phyloP scores from a whole-genome alignment of 2,888 invertebrate genomes.

The Archips crataeganus region DNA sequence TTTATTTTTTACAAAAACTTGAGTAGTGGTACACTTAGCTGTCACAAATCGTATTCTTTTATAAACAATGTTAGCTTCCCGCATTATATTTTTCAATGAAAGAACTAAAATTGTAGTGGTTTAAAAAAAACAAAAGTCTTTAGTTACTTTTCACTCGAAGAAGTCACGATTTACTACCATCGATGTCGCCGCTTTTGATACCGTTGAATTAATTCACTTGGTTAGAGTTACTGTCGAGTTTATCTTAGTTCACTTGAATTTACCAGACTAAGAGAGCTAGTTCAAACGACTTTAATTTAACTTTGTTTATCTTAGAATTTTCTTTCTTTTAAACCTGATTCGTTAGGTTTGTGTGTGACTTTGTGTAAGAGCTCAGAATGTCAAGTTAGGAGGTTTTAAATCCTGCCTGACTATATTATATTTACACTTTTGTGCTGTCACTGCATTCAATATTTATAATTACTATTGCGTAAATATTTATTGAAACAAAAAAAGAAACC shows the following conservation, averaged over 20 bases:
- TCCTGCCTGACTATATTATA: too few relatives aligned
- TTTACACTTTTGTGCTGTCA: too few relatives aligned
- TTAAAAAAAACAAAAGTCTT: constrained; percentile 53
- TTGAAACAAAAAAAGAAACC: too few relatives aligned
- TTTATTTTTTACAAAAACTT: too few relatives aligned
- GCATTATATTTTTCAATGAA: constrained; percentile 45
- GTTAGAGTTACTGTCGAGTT: constrained; percentile 12
- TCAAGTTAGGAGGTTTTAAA: too few relatives aligned
- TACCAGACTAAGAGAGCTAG: background rate
- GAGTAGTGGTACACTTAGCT: too few relatives aligned
- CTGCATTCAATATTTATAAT: too few relatives aligned
- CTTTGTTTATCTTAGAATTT: background rate
- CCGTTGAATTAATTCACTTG: constrained; percentile 35
- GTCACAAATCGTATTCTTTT: too few relatives aligned
- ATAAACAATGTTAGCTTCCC: constrained; percentile 19
- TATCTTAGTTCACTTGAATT: constrained; percentile 23
- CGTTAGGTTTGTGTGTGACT: too few relatives aligned
- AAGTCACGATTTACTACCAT: constrained; percentile 49
- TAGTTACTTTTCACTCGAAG: constrained; percentile 56
- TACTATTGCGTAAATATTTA: too few relatives aligned
- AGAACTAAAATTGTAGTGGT: constrained; percentile 56
- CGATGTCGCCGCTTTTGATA: constrained; percentile 49
- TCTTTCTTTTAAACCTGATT: too few relatives aligned
- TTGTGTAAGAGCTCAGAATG: too few relatives aligned
- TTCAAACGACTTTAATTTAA: background rate